Conservation (phyloP, 2,797 vertebrate genomes). For the Melanotaenia pygmaea region DNA sequence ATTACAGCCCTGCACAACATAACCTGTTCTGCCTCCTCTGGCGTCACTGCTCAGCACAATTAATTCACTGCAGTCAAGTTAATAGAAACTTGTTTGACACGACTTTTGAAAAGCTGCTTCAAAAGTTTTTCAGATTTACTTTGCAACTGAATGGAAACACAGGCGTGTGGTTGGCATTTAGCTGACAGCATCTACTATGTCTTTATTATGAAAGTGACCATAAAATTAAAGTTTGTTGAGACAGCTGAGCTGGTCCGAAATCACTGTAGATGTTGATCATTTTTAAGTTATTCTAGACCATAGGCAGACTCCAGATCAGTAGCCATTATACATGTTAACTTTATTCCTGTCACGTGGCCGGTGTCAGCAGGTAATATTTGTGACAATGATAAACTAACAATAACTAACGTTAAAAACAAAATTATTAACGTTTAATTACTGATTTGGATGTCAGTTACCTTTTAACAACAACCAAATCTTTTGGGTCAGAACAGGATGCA, state of each 20-base stretch:
- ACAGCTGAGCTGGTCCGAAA: not conserved
- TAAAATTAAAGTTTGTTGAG: slow-evolving; percentile 1
- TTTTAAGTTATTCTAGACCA: not conserved
- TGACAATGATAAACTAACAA: not conserved
- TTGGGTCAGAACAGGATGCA: not conserved
- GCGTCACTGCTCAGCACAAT: not conserved
- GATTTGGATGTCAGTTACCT: not conserved
- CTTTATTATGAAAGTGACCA: not conserved
- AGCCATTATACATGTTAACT: not conserved
- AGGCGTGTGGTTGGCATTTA: not conserved
- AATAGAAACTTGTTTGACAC: not conserved
- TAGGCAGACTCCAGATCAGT: not conserved
- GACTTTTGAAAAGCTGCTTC: not conserved
- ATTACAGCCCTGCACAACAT: no score
- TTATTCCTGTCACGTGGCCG: no score
- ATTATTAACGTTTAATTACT: not conserved
- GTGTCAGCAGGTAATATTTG: not conserved
- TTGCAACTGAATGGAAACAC: not conserved
- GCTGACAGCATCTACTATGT: not conserved
- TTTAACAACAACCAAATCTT: not conserved
- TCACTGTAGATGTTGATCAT: not conserved
- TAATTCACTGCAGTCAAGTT: not conserved
- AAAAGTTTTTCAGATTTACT: not conserved
- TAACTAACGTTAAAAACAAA: not conserved
- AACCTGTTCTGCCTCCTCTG: not conserved